A percentile compares a stretch with the other conserved stretches of the same genome.
Evolutionary conservation across 2,797 vertebrate genomes (phyloP).

Genomic region (Acrossocheilus wenchowensis): DNA sequence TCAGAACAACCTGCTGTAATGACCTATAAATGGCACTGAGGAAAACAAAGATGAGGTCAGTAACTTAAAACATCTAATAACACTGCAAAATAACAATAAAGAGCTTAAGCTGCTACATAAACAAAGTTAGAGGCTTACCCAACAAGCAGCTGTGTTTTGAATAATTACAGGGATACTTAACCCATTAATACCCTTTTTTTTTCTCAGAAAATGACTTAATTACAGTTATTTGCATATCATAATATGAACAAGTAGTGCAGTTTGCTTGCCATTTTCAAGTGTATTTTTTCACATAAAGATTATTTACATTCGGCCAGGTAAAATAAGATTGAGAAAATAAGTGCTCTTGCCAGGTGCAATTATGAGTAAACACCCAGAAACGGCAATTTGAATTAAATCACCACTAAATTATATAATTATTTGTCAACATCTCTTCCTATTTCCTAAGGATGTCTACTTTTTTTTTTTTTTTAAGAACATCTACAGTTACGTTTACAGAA

Average conservation of each 20-base stretch:
- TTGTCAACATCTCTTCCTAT: too few relatives aligned
- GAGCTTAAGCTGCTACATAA: constrained; percentile 10
- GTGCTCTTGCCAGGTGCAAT: neutral
- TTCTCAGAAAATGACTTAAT: neutral
- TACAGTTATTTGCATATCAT: neutral
- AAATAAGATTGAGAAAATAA: neutral
- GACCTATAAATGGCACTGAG: constrained; percentile 49
- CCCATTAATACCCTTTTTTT: neutral
- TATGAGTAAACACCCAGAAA: neutral
- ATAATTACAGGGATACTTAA: constrained; percentile 3
- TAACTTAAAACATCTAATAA: constrained; percentile 31
- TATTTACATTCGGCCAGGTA: neutral
- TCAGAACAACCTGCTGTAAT: constrained; percentile 40
- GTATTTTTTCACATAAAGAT: neutral
- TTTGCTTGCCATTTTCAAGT: neutral
- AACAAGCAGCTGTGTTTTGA: neutral
- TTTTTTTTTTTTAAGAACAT: neutral
- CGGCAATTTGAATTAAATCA: neutral
- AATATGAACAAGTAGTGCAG: neutral
- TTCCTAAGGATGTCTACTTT: neutral
- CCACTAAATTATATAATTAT: neutral
- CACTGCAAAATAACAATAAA: neutral
- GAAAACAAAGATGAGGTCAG: constrained; percentile 50
- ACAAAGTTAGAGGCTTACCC: constrained; percentile 26
- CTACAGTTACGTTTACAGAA: neutral